Percentiles rank a stretch among this genome's conserved stretches.
Evolutionary conservation across 2,888 invertebrate genomes (phyloP).

Genomic region (Rotaria macrura): DNA sequence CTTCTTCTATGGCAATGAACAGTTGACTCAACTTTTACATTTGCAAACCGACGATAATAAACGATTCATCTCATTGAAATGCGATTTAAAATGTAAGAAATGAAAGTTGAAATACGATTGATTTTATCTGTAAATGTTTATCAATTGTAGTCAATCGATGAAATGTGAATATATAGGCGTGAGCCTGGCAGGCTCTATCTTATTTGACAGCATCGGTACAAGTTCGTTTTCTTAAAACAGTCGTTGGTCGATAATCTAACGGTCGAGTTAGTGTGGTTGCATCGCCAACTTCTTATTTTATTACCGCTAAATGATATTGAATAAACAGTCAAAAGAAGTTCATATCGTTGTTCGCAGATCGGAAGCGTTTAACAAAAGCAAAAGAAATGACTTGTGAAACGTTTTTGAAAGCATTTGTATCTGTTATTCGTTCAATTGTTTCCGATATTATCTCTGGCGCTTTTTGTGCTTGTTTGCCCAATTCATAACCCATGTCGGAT

Average conservation of each 20-base stretch:
- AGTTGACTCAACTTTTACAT: too few species aligned
- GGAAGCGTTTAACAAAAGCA: constrained; percentile 37
- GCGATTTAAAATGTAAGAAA: too few species aligned
- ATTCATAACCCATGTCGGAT: constrained; percentile 23
- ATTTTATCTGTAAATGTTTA: too few species aligned
- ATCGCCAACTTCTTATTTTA: constrained; percentile 71
- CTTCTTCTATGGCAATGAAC: too few species aligned
- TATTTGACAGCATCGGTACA: constrained; percentile 42
- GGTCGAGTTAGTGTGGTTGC: constrained; percentile 48
- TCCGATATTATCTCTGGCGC: constrained; percentile 27
- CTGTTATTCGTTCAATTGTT: constrained; percentile 64
- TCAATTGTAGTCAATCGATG: too few species aligned
- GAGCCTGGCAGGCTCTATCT: constrained; percentile 36
- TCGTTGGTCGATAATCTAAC: constrained; percentile 52
- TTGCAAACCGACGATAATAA: too few species aligned
- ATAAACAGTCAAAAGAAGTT: not conserved
- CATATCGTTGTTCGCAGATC: too few species aligned
- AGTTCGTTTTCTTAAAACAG: constrained; percentile 63
- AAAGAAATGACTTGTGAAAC: constrained; percentile 54
- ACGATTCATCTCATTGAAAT: too few species aligned
- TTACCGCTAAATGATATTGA: constrained; percentile 61
- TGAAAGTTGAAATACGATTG: too few species aligned
- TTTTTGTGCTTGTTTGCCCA: constrained; percentile 33
- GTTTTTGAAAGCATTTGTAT: constrained; percentile 76
- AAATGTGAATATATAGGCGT: constrained; percentile 37